phyloP scores from a whole-genome alignment of 1,140 invertebrate species.

The Odontomachus brunneus region DNA sequence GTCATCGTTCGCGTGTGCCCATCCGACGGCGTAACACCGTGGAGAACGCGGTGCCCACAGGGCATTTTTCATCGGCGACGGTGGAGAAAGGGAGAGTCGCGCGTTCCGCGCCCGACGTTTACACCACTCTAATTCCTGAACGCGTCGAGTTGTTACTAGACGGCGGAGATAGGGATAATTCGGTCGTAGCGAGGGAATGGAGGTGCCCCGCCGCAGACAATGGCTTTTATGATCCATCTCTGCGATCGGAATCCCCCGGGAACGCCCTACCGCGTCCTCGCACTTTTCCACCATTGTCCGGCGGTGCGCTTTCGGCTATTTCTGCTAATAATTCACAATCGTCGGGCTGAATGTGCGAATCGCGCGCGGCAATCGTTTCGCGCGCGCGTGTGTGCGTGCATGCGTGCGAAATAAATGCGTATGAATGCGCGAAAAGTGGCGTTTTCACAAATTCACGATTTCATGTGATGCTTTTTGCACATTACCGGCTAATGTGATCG shows the following conservation, averaged over 20 bases:
- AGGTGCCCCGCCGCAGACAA: slow-evolving; percentile 19
- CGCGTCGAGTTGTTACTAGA: slow-evolving; percentile 28
- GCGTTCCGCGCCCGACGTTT: slow-evolving; percentile 18
- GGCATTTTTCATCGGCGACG: slow-evolving; percentile 21
- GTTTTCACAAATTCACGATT: not conserved
- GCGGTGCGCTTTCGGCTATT: not conserved
- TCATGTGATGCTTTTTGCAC: not conserved
- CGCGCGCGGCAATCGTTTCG: not conserved
- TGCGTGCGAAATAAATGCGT: too few relatives aligned
- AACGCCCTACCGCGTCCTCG: slow-evolving; percentile 3
- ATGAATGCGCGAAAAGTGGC: not conserved
- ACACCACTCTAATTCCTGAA: slow-evolving; percentile 40
- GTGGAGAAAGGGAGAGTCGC: too few relatives aligned
- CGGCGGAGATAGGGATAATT: slow-evolving; percentile 52
- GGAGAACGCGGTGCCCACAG: not conserved
- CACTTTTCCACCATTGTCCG: slow-evolving; percentile 16
- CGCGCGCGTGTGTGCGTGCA: too few relatives aligned
- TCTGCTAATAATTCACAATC: slow-evolving; percentile 4
- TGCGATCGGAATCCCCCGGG: slow-evolving; percentile 30
- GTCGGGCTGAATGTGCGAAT: not conserved
- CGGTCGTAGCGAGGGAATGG: slow-evolving; percentile 6
- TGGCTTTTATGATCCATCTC: slow-evolving; percentile 39
- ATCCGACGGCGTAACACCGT: not conserved
- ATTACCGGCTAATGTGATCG: not conserved
- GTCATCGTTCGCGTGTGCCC: slow-evolving; percentile 21